Percentiles rank a stretch among this genome's conserved stretches.
These are phyloP conservation scores for Eunapius fragilis DNA, from an alignment of 37 sponge, comb jelly and placozoan genomes.

Conservation along the genomic window DNA sequence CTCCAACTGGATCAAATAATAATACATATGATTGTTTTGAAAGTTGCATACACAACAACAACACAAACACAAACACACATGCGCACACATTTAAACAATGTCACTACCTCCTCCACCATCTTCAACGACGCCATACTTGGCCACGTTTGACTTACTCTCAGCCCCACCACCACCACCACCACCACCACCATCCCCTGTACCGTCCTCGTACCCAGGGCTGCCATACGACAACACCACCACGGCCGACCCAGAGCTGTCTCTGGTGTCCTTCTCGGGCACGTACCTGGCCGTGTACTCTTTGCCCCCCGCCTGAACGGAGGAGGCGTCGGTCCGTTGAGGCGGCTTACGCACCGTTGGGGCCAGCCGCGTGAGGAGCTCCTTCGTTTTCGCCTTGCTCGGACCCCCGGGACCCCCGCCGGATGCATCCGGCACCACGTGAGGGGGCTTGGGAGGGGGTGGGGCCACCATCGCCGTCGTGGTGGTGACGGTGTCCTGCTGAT, in stretches of 20 bases:
- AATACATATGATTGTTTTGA: no score
- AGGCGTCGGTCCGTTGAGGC: no score
- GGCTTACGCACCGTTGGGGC: background rate
- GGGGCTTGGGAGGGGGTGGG: background rate
- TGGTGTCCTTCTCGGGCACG: background rate
- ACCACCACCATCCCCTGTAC: no score
- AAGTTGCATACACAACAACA: background rate
- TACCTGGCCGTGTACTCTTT: background rate
- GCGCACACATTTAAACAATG: constrained; percentile 3
- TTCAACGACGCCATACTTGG: constrained; percentile 50
- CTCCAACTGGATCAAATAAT: no score
- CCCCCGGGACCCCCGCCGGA: no score
- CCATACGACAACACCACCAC: background rate
- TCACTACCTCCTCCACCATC: constrained; percentile 30
- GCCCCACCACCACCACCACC: background rate
- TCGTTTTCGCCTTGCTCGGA: background rate
- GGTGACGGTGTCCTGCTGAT: background rate
- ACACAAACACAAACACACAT: background rate
- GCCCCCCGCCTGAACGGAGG: background rate
- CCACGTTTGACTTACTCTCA: constrained; percentile 2
- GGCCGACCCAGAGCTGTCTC: background rate
- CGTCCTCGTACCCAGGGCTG: background rate
- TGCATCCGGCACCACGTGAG: no score
- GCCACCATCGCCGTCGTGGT: background rate
- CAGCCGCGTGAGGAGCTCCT: background rate